Evolutionary conservation across 2,888 invertebrate genomes (phyloP), one percentile per base, ranked within the genome.

Genomic region (Parnassius glacialis): DNA sequence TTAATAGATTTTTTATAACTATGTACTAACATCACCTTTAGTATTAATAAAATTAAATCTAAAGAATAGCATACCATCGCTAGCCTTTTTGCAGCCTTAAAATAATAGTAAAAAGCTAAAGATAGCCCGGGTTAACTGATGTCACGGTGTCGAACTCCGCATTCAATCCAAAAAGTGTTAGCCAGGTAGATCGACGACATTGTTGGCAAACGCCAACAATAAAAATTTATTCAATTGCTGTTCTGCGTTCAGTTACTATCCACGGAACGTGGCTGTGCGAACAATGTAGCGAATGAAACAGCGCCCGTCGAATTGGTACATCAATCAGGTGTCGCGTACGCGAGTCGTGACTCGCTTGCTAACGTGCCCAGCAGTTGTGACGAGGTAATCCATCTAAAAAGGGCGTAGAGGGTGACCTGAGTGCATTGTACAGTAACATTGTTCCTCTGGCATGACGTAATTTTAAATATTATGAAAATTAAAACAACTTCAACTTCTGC

Each of bases 261-360:
- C 80, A 83, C 71, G 68, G 62, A 63, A 62, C 65, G 69, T 50
- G 48, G 53, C 62, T 63, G 56, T 64, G 63, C 67, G 74, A 73
- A 85, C 84, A 85, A 82, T 85, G 85, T 87, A 81, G 86, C 83
- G 77, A 84, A 84, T 78, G 71, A 72, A 79, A 75, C 75, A 73
- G 71, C 67, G 67, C 62, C 72, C 64, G 70, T 77, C 81, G 76
- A 85, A 86, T 82, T 79, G 70, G 80, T 73, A 76, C 71, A 75
- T 77, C 81, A 75, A 76, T 77, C 73, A 78, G 11, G 72, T 74
- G 73, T 73, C 76, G 71, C 69, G 67, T 72, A 69, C 68, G 71
- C 67, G 55, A 52, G 71, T 61, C 88, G 85, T 85, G 85, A 70
- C 68, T 50, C 51, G 83, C 73, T 65, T 87, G 71, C 74, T 73